A percentile compares a stretch with the other conserved stretches of the same genome.
These are phyloP conservation scores for Eupeodes luniger DNA, from an alignment of 2,888 invertebrate species.

Conservation along the genomic window DNA sequence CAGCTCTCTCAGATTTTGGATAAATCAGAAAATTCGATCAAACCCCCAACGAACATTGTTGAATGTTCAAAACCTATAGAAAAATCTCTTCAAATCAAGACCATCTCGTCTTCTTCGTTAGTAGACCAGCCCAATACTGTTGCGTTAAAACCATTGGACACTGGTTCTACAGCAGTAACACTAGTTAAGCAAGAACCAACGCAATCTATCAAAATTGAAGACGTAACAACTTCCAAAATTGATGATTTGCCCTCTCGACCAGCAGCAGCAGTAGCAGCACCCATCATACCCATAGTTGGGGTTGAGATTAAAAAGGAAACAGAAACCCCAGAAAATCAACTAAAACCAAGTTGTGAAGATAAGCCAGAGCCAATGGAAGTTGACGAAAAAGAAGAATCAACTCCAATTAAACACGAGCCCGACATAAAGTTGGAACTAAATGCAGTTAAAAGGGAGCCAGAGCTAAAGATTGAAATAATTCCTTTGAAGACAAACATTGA, in stretches of 20 bases:
- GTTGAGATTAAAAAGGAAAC: slow-evolving; percentile 33
- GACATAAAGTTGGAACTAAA: slow-evolving; percentile 10
- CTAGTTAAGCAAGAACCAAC: slow-evolving; percentile 34
- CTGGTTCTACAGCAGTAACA: neutral
- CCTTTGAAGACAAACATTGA: neutral
- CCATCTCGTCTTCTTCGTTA: neutral
- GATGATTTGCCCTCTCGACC: neutral
- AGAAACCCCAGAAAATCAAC: neutral
- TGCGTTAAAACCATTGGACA: slow-evolving; percentile 19
- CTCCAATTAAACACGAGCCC: slow-evolving; percentile 41
- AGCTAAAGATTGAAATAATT: slow-evolving; percentile 10
- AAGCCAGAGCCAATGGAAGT: slow-evolving; percentile 41
- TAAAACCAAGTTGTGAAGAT: neutral
- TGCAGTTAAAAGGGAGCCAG: neutral
- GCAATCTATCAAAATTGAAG: slow-evolving; percentile 17
- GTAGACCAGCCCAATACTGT: neutral
- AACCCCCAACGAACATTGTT: slow-evolving; percentile 5
- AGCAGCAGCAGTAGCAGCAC: neutral
- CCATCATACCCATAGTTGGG: too few relatives aligned
- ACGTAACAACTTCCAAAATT: neutral
- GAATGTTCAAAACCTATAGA: slow-evolving; percentile 41
- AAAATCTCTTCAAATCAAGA: slow-evolving; percentile 27
- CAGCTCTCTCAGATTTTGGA: slow-evolving; percentile 41
- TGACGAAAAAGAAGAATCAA: slow-evolving; percentile 29
- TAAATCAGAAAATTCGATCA: slow-evolving; percentile 35